phyloP scores from a whole-genome alignment of 2,888 invertebrate species.

The Rhingia campestris region DNA sequence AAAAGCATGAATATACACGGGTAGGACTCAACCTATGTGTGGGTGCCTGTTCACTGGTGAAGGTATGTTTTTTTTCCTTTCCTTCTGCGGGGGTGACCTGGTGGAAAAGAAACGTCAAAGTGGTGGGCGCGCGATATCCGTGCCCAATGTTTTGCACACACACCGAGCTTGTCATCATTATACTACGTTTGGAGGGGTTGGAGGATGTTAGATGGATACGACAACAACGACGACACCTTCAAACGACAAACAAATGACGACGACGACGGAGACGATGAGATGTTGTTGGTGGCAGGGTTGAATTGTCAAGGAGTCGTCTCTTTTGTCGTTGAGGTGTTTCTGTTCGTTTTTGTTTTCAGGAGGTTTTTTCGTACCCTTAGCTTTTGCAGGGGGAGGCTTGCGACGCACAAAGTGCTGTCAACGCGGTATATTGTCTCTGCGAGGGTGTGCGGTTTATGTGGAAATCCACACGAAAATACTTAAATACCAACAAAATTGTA shows the following conservation, averaged over 20 bases:
- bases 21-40: neutral
- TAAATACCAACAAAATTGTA: constrained; percentile 62
- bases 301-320: constrained; percentile 71
- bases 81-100: constrained; percentile 11
- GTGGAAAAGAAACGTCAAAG: constrained; percentile 66
- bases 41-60: constrained; percentile 3
- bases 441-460: constrained; percentile 57
- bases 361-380: constrained; percentile 12
- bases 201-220: constrained; percentile 18
- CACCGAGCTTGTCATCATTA: constrained; percentile 67
- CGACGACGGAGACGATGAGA: constrained; percentile 12
- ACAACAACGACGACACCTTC: constrained; percentile 64
- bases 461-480: constrained; percentile 62
- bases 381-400: constrained; percentile 22
- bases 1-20: constrained; percentile 21
- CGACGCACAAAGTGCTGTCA: constrained; percentile 27
- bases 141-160: constrained; percentile 68
- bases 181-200: constrained; percentile 32
- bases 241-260: constrained; percentile 72
- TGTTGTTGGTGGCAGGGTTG: constrained; percentile 42
- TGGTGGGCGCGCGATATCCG: constrained; percentile 64
- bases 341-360: constrained; percentile 41
- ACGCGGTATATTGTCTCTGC: constrained; percentile 45
- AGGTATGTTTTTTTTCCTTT: constrained; percentile 1
- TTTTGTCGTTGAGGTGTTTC: constrained; percentile 70